Evolutionary conservation across 2,888 invertebrate species (phyloP).

Genomic region (Lordiphosa andalusiaca): DNA sequence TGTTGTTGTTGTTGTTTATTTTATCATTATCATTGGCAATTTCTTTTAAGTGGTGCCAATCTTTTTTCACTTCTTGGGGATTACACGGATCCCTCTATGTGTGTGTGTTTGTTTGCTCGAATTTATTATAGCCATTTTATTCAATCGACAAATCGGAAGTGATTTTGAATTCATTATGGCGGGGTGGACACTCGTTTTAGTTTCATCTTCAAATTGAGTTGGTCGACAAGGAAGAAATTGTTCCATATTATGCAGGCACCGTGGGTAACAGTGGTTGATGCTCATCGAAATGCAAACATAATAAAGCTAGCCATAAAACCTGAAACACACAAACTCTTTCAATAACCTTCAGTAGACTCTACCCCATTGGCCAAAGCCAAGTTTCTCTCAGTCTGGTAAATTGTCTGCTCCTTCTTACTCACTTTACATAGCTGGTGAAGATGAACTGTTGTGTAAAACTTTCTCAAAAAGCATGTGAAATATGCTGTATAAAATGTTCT

Average conservation of each 20-base stretch:
- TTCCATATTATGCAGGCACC: slow-evolving; percentile 2
- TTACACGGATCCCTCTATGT: slow-evolving; percentile 39
- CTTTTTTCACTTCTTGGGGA: slow-evolving; percentile 76
- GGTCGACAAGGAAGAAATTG: slow-evolving; percentile 1
- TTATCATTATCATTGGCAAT: slow-evolving; percentile 76
- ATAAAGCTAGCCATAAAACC: no score
- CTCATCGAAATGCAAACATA: no score
- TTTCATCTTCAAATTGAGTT: slow-evolving; percentile 3
- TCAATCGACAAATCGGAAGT: slow-evolving; percentile 79
- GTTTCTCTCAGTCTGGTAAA: no score
- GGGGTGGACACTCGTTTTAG: slow-evolving; percentile 32
- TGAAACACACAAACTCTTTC: no score
- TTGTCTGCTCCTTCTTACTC: no score
- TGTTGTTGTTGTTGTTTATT: slow-evolving; percentile 67
- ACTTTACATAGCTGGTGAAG: no score
- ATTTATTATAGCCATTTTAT: slow-evolving; percentile 77
- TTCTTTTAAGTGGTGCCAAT: slow-evolving; percentile 76
- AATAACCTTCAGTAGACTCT: no score
- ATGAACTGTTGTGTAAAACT: no score
- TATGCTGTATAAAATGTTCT: no score
- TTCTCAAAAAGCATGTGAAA: no score
- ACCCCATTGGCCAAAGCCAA: no score
- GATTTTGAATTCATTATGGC: slow-evolving; percentile 70
- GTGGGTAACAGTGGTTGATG: background rate
- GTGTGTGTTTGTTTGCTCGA: slow-evolving; percentile 37